phyloP scores from a whole-genome alignment of 2,113 vertebrate species.

The Bufo gargarizans region DNA sequence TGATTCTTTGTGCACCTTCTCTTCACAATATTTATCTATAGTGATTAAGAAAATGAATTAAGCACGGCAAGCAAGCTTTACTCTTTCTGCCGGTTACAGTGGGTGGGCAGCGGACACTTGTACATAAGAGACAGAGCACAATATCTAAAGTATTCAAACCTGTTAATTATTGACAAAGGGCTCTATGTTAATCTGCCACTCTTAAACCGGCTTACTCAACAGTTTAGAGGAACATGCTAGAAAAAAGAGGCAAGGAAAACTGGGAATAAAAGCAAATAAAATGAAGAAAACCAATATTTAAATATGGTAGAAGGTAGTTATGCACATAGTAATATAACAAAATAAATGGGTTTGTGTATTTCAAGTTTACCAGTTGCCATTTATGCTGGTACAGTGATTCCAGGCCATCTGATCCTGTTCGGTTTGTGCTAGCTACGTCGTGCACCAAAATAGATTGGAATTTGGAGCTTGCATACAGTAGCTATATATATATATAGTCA shows the following conservation, averaged over 20 bases:
- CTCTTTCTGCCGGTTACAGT: background rate
- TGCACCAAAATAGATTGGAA: slow-evolving; percentile 1
- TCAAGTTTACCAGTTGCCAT: background rate
- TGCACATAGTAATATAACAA: background rate
- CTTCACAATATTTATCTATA: background rate
- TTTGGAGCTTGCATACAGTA: background rate
- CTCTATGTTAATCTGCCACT: background rate
- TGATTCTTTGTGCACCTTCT: background rate
- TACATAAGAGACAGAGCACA: background rate
- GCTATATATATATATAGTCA: background rate
- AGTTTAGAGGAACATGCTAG: background rate
- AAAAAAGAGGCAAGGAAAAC: background rate
- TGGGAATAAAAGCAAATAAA: background rate
- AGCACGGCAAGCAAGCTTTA: background rate
- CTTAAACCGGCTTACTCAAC: background rate
- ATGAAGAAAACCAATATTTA: background rate
- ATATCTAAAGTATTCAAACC: background rate
- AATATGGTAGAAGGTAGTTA: background rate
- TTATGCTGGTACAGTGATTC: background rate
- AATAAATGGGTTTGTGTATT: background rate
- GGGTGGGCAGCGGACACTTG: background rate
- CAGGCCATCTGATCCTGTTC: background rate
- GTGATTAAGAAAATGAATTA: slow-evolving; percentile 16
- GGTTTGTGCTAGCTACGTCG: background rate
- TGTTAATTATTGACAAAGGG: slow-evolving; percentile 32